phyloP scores from a whole-genome alignment of 2,888 invertebrate genomes.

The Lordiphosa andalusiaca region DNA sequence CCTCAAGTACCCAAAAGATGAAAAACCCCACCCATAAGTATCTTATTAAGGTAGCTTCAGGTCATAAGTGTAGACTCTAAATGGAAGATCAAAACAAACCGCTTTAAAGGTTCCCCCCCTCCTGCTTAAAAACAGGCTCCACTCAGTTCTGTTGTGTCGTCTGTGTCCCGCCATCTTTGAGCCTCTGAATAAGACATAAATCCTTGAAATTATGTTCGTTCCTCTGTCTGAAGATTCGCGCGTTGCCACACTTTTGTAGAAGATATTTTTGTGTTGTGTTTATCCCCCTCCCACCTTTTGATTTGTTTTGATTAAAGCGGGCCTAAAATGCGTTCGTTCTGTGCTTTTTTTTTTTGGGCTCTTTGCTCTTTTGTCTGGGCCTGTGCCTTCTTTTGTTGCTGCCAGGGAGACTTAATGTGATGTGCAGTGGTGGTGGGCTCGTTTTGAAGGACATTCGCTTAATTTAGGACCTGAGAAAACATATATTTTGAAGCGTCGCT shows the following conservation, averaged over 20 bases:
- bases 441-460: slow-evolving; percentile 66
- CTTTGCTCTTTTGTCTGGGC: slow-evolving; percentile 11
- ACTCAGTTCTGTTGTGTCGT: background rate
- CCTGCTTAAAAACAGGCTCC: slow-evolving; percentile 3
- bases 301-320: slow-evolving; percentile 66
- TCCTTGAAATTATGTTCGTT: slow-evolving; percentile 64
- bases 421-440: slow-evolving; percentile 35
- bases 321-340: slow-evolving; percentile 36
- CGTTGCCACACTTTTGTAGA: slow-evolving; percentile 54
- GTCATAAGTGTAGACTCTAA: background rate
- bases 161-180: slow-evolving; percentile 25
- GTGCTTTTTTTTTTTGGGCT: slow-evolving; percentile 2
- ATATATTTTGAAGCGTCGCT: slow-evolving; percentile 59
- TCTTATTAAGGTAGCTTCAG: background rate
- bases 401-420: slow-evolving; percentile 32
- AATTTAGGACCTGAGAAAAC: slow-evolving; percentile 68
- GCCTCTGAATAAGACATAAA: slow-evolving; percentile 67
- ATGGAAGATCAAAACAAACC: slow-evolving; percentile 25
- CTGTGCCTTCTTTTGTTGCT: slow-evolving; percentile 29
- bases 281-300: slow-evolving; percentile 27
- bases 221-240: slow-evolving; percentile 14
- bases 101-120: slow-evolving; percentile 2
- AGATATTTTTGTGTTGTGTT: slow-evolving; percentile 35
- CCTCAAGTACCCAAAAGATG: background rate
- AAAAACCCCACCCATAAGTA: background rate